phyloP scores from a whole-genome alignment of 2,113 vertebrate species.

The Scomber colias region DNA sequence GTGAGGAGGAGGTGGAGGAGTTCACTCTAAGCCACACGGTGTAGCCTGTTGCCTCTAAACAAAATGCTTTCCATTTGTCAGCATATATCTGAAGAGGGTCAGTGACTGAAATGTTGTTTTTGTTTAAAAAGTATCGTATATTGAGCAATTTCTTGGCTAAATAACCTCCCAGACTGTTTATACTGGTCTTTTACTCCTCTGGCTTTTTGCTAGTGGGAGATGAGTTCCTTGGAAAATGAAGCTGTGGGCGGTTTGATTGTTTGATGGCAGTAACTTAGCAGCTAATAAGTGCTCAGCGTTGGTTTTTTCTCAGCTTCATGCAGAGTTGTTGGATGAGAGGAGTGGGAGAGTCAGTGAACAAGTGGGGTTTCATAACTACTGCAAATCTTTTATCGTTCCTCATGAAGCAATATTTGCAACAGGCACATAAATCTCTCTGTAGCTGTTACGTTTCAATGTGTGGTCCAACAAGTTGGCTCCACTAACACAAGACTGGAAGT shows the following conservation, averaged over 20 bases:
- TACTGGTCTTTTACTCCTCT: neutral
- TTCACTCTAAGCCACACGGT: no score
- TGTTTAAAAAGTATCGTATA: no score
- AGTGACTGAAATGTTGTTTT: no score
- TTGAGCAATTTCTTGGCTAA: neutral
- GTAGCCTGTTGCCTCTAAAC: no score
- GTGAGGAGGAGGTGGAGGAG: no score
- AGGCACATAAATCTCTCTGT: conserved; percentile 21
- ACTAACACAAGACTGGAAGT: no score
- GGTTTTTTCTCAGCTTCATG: conserved; percentile 22
- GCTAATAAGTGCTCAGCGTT: neutral
- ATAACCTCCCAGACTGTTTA: neutral
- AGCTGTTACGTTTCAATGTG: neutral
- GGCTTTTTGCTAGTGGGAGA: no score
- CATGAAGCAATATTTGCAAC: neutral
- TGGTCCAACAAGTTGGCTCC: neutral
- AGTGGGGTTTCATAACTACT: conserved; percentile 42
- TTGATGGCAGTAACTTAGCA: neutral
- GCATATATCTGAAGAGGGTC: no score
- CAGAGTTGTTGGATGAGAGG: neutral
- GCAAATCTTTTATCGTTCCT: neutral
- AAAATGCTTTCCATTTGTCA: no score
- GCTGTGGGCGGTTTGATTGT: neutral
- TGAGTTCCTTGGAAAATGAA: neutral
- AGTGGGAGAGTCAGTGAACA: neutral